Evolutionary conservation across 2,888 invertebrate genomes (phyloP), one percentile per base, ranked within the genome.

Genomic region (Pammene fasciana): DNA sequence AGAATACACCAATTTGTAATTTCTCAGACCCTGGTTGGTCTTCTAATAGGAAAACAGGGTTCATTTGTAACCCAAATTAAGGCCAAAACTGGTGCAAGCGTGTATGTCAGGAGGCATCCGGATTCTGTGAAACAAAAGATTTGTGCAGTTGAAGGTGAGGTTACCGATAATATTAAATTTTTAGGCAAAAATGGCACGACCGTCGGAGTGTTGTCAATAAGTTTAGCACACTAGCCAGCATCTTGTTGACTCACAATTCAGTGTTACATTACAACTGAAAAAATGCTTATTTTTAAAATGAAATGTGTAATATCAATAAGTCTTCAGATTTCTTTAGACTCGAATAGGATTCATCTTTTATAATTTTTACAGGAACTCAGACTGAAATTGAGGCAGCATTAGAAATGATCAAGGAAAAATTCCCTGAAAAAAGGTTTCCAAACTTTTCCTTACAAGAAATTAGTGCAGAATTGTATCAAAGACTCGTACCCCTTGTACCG

Each of bases 11-110:
- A 97, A 83, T 97, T 97, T 88, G 90, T 95, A 75, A 94, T 97
- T 81, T 95, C 96, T 52, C 95, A 95, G 81, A 89, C 93, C 68
- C 90, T 97, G 74, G 97, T 98, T 71, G 98, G 98, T 16, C 94
- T 96, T 70, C 93, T 99, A 76, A 98, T 98, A 85, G 99, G 99
- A 50, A 95, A 95, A 78, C 94, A 95, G 77, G 98, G 98, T 54
- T 92, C 94, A 50, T 96, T 96, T 88, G 95, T 99, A n/a, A 95
- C 96, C 74, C 94, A 94, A 79, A 96, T 97, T 75, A 96, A 97
- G 85, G 92, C 94, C 41, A 95, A 95, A 83, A 96, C 97, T 1
- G 95, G 96, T 75, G 97, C 97, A 18, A 95, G 94, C 80, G 95
- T 98, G 61, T 90, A 94, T 75, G 94, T 99, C n/a, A 95, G 95